These are phyloP conservation scores for Eupithecia tripunctaria DNA, from an alignment of 2,888 invertebrate genomes.

Conservation along the genomic window DNA sequence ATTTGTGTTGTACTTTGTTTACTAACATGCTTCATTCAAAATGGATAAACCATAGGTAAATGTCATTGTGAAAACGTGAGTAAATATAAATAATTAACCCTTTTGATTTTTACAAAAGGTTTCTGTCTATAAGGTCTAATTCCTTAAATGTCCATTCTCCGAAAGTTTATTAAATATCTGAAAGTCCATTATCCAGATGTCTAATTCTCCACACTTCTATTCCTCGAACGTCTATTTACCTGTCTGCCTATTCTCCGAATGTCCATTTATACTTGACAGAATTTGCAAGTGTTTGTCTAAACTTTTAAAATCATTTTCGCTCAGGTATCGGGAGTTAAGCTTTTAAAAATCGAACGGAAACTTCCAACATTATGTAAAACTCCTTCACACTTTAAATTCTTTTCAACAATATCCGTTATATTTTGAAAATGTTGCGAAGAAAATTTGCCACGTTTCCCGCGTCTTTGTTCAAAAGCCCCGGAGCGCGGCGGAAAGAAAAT, in stretches of 20 bases:
- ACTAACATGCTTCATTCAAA: too few species aligned
- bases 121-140: too few species aligned
- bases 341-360: slow-evolving; percentile 19
- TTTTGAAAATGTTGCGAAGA: slow-evolving; percentile 34
- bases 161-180: too few species aligned
- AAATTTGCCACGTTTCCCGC: slow-evolving; percentile 29
- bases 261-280: slow-evolving; percentile 31
- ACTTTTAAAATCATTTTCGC: neutral
- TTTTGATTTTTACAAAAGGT: too few species aligned
- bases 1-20: too few species aligned
- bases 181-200: too few species aligned
- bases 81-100: too few species aligned
- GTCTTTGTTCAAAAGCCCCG: slow-evolving; percentile 34
- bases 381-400: slow-evolving; percentile 33
- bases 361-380: slow-evolving; percentile 29
- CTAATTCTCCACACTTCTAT: too few species aligned
- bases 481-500: slow-evolving; percentile 28
- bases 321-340: slow-evolving; percentile 8
- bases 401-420: slow-evolving; percentile 35
- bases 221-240: too few species aligned
- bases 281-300: neutral
- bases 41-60: too few species aligned
- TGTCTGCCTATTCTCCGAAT: too few species aligned
- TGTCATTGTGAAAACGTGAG: slow-evolving; percentile 41
- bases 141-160: too few species aligned